Evolutionary conservation across 2,888 invertebrate genomes (phyloP).

Genomic region (Metacarcinus magister): DNA sequence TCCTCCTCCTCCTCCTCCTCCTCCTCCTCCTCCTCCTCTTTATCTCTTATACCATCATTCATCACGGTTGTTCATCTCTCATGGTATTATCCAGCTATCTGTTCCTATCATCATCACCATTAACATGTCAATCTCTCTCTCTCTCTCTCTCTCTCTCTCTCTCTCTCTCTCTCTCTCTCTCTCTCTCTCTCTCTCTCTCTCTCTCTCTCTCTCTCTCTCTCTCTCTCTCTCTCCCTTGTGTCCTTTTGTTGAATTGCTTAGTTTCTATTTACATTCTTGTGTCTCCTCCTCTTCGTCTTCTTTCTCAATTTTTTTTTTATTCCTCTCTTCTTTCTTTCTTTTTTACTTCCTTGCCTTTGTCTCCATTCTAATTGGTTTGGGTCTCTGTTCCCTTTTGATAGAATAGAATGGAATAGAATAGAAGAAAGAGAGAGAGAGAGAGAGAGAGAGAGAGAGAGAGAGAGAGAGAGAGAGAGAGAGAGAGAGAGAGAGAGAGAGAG

Average conservation of each 20-base stretch:
- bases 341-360: background rate
- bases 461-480: conserved; percentile 21
- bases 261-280: background rate
- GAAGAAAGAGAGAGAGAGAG: background rate
- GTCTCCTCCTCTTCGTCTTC: background rate
- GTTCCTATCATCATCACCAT: background rate
- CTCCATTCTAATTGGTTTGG: conserved; percentile 1
- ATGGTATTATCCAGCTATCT: background rate
- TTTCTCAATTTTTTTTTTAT: background rate
- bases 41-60: background rate
- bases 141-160: background rate
- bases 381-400: background rate
- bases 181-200: background rate
- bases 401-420: background rate
- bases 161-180: conserved; percentile 18
- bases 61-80: background rate
- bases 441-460: background rate
- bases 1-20: conserved; percentile 38
- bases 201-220: background rate
- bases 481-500: conserved; percentile 22
- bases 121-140: background rate
- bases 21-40: conserved; percentile 12
- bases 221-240: background rate
- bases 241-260: background rate
- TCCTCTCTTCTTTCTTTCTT: background rate